phyloP scores from a whole-genome alignment of 2,888 invertebrate genomes.

The Eilema depressum region DNA sequence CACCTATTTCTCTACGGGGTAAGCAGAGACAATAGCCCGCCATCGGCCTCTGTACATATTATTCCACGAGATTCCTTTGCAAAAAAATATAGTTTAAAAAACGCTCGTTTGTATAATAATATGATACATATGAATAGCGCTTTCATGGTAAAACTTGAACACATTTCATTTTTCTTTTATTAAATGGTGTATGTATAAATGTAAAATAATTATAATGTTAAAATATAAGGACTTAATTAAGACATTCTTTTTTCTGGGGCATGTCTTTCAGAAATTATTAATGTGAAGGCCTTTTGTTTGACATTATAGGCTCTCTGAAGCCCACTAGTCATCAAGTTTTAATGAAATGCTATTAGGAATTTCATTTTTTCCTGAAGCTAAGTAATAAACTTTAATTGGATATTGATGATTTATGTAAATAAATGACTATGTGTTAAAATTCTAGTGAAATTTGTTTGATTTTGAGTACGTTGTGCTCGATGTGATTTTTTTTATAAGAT shows the following conservation, averaged over 20 bases:
- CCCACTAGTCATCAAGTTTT: neutral
- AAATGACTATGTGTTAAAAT: no score
- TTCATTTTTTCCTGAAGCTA: neutral
- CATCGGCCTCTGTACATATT: no score
- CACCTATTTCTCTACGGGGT: no score
- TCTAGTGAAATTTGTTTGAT: no score
- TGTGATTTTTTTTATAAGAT: no score
- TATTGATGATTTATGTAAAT: neutral
- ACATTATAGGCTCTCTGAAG: neutral
- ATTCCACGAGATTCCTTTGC: no score
- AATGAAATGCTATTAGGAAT: neutral
- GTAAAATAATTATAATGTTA: slow-evolving; percentile 27
- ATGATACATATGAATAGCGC: neutral
- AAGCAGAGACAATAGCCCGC: no score
- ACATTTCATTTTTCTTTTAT: slow-evolving; percentile 20
- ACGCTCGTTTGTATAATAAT: neutral
- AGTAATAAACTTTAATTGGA: neutral
- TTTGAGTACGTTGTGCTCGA: neutral
- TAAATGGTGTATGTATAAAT: slow-evolving; percentile 29
- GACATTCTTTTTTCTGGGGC: slow-evolving; percentile 17
- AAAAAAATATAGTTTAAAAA: neutral
- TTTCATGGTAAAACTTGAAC: slow-evolving; percentile 18
- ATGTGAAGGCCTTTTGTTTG: neutral
- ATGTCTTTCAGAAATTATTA: slow-evolving; percentile 6
- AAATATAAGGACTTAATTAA: slow-evolving; percentile 30